phyloP scores from a whole-genome alignment of 2,797 vertebrate species.

The Sebastes baramenuke region DNA sequence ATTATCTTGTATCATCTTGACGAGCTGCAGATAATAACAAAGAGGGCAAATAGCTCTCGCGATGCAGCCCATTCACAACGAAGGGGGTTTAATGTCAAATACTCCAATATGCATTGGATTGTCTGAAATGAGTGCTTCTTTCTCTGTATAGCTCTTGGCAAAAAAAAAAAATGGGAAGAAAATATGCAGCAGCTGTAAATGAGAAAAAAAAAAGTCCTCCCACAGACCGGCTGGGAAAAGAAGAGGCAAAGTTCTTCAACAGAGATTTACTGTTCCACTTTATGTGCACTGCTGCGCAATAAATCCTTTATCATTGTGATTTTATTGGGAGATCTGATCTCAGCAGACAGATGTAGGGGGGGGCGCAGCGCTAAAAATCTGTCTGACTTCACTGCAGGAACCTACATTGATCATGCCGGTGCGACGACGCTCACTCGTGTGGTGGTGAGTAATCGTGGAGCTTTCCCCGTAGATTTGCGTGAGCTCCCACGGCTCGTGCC shows the following conservation, averaged over 20 bases:
- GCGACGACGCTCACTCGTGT: slow-evolving; percentile 23
- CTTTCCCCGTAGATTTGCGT: background rate
- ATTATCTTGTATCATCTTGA: slow-evolving; percentile 44
- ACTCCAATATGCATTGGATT: slow-evolving; percentile 72
- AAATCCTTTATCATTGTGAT: slow-evolving; percentile 69
- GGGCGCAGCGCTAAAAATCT: slow-evolving; percentile 21
- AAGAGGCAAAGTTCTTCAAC: slow-evolving; percentile 56
- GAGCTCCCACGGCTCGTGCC: background rate
- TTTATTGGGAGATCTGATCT: slow-evolving; percentile 69
- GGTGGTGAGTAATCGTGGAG: slow-evolving; percentile 43
- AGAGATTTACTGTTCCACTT: slow-evolving; percentile 70
- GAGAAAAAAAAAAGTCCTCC: slow-evolving; percentile 70
- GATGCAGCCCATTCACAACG: slow-evolving; percentile 11
- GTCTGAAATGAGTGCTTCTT: slow-evolving; percentile 56
- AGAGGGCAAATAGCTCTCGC: background rate
- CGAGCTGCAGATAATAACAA: slow-evolving; percentile 31
- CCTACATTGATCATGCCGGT: slow-evolving; percentile 20
- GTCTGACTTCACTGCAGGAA: slow-evolving; percentile 16
- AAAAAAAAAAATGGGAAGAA: slow-evolving; percentile 68
- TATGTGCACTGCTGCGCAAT: slow-evolving; percentile 68
- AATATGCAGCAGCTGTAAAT: slow-evolving; percentile 84
- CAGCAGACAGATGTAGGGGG: slow-evolving; percentile 39
- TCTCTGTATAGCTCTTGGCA: slow-evolving; percentile 83
- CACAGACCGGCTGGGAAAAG: slow-evolving; percentile 57
- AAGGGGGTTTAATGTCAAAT: slow-evolving; percentile 19